A percentile compares a stretch with the other conserved stretches of the same genome.
Conservation (phyloP, 2,888 invertebrate genomes). For the Andricus quercusramuli region DNA sequence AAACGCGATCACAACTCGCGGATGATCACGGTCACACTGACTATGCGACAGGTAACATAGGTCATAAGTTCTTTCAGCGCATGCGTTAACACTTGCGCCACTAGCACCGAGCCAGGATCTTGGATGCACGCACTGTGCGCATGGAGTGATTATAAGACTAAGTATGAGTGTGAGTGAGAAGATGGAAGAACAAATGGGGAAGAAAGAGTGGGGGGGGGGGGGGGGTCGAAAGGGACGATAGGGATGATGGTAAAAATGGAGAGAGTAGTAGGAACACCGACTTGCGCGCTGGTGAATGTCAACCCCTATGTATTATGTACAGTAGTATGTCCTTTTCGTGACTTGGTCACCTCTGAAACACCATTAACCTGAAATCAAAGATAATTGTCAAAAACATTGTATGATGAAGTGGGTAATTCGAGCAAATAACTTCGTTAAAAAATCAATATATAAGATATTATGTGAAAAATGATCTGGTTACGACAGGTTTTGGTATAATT, state of each 20-base stretch:
- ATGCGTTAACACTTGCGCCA: constrained; percentile 45
- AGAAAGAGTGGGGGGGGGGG: constrained; percentile 29
- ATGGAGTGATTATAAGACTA: constrained; percentile 35
- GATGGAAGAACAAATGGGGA: constrained; percentile 19
- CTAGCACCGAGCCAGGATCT: constrained; percentile 41
- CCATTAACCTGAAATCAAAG: constrained; percentile 32
- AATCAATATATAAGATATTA: too few species aligned
- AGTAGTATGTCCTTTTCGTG: constrained; percentile 25
- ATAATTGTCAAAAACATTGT: constrained; percentile 17
- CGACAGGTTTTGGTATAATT: too few species aligned
- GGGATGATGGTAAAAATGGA: constrained; percentile 22
- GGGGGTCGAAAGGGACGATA: constrained; percentile 35
- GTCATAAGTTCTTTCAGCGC: constrained; percentile 49
- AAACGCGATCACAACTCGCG: constrained; percentile 52
- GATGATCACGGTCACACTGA: constrained; percentile 67
- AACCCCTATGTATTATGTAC: constrained; percentile 41
- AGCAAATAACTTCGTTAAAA: too few species aligned
- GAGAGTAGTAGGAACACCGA: constrained; percentile 26
- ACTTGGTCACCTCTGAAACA: constrained; percentile 18
- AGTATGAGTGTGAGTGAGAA: constrained; percentile 35
- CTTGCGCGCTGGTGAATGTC: constrained; percentile 40
- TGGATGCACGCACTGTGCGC: constrained; percentile 22
- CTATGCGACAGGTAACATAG: constrained; percentile 60
- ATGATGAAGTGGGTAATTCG: not conserved
- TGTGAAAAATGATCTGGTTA: too few species aligned